These are phyloP conservation scores for Malacoctenus gilli DNA, from an alignment of 2,797 vertebrate species.

Conservation along the genomic window DNA sequence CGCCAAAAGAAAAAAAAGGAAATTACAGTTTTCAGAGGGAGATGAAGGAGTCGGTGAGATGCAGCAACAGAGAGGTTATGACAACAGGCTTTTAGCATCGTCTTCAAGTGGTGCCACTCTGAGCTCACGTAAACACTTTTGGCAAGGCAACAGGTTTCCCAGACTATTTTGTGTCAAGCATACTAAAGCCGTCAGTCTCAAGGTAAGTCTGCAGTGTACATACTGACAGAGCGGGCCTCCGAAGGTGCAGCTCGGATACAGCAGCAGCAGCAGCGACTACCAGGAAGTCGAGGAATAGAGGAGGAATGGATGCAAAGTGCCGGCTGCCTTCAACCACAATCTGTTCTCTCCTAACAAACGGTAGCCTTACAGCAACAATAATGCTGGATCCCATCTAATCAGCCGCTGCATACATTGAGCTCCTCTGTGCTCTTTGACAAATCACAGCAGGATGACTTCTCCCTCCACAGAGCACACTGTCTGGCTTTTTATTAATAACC, in stretches of 20 bases:
- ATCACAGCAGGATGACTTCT: no score
- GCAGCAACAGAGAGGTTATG: neutral
- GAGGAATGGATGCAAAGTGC: neutral
- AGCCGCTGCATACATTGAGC: no score
- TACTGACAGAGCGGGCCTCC: neutral
- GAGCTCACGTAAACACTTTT: neutral
- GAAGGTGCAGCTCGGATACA: neutral
- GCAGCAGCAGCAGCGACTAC: no score
- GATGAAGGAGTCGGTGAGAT: neutral
- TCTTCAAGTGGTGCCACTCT: neutral
- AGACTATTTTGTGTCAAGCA: neutral
- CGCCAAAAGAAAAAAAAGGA: neutral
- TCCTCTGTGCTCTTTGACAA: no score
- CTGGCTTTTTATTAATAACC: slow-evolving; percentile 11
- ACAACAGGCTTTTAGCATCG: neutral
- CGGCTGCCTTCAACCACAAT: no score
- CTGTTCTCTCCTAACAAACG: no score
- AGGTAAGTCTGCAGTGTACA: neutral
- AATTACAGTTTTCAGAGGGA: neutral
- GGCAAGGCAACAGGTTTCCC: neutral
- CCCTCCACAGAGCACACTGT: no score
- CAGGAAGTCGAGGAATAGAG: neutral
- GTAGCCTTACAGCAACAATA: no score
- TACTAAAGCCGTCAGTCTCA: neutral
- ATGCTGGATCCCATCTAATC: no score